Evolutionary conservation across 2,113 vertebrate genomes (phyloP).

Genomic region (Oryzias woworae): DNA sequence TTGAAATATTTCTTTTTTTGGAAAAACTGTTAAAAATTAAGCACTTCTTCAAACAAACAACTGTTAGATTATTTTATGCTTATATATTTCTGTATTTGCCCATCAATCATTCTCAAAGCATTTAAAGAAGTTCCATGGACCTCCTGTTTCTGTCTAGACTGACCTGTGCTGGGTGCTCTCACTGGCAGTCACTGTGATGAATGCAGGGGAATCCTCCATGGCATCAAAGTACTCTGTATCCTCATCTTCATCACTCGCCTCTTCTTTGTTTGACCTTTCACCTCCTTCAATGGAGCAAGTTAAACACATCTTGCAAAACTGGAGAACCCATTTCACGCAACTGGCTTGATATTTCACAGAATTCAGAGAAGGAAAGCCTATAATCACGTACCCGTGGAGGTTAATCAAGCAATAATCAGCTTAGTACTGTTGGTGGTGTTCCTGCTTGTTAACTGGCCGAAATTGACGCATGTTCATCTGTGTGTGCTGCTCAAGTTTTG

Average conservation of each 20-base stretch:
- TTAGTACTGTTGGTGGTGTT: slow-evolving; percentile 51
- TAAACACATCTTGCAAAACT: slow-evolving; percentile 8
- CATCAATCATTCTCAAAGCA: neutral
- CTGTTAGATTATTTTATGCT: too few relatives aligned
- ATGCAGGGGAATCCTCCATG: slow-evolving; percentile 96
- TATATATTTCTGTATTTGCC: neutral
- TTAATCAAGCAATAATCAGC: slow-evolving; percentile 61
- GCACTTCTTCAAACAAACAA: neutral
- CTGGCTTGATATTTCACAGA: slow-evolving; percentile 13
- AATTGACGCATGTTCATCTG: slow-evolving; percentile 19
- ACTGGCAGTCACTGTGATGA: slow-evolving; percentile 92
- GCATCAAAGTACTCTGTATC: slow-evolving; percentile 99
- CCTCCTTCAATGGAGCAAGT: slow-evolving; percentile 67
- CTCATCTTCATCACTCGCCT: slow-evolving; percentile 99
- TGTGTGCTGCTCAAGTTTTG: slow-evolving; percentile 15
- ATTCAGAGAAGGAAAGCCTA: slow-evolving; percentile 13
- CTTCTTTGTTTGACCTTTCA: slow-evolving; percentile 84
- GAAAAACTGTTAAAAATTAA: neutral
- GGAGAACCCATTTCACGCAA: slow-evolving; percentile 3
- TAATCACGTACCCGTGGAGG: slow-evolving; percentile 55
- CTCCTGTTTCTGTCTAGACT: slow-evolving; percentile 2
- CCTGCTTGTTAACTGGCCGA: slow-evolving; percentile 39
- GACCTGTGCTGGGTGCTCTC: slow-evolving; percentile 91
- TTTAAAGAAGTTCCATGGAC: neutral
- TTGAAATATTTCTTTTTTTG: neutral